A percentile compares a stretch with the other conserved stretches of the same genome.
Evolutionary conservation across 2,888 invertebrate genomes (phyloP).

Genomic region (Cataglyphis rosenhaueri): DNA sequence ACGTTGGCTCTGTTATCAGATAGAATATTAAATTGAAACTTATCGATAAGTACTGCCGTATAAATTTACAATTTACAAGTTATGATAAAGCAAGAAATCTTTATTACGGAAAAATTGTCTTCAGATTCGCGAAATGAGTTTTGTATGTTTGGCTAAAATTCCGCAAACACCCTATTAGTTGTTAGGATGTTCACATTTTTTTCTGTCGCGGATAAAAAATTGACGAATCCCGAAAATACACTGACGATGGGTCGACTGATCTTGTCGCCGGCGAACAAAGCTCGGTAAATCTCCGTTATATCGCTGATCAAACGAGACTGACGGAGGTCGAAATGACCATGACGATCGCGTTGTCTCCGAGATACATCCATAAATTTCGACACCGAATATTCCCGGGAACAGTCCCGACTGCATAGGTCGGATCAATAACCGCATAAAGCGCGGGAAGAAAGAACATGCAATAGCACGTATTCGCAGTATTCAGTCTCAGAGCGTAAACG

Average conservation of each 20-base stretch:
- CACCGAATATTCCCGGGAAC: conserved; percentile 62
- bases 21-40: not conserved
- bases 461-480: conserved; percentile 50
- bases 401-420: conserved; percentile 48
- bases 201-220: conserved; percentile 50
- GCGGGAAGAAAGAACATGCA: conserved; percentile 48
- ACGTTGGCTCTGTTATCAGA: not conserved
- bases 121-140: not conserved
- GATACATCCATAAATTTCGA: conserved; percentile 68
- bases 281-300: conserved; percentile 69
- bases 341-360: conserved; percentile 51
- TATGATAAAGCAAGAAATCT: not conserved
- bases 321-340: conserved; percentile 34
- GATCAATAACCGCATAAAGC: conserved; percentile 52
- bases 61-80: not conserved
- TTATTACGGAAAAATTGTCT: not conserved
- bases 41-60: too few relatives aligned
- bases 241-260: conserved; percentile 43
- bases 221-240: conserved; percentile 62
- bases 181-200: conserved; percentile 60
- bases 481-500: conserved; percentile 50
- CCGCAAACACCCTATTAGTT: not conserved
- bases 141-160: not conserved
- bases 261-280: conserved; percentile 58
- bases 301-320: conserved; percentile 44